Base-by-base conservation (phyloP, 2,888 invertebrate species). In the Apamea crenata region DNA sequence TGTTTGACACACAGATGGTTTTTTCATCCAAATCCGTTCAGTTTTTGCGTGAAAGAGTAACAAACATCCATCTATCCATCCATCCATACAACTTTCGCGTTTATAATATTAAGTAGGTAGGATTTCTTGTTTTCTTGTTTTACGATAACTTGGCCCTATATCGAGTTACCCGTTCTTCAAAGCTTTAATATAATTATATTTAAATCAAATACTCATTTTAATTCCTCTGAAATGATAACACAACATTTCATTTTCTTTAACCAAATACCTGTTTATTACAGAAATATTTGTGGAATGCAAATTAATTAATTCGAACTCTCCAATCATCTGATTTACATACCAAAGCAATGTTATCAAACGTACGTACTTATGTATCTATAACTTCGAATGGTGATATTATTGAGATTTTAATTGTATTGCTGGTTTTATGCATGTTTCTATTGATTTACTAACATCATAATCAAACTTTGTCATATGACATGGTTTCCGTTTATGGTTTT, bases 311-410 rank as follows among this genome's bases (percentile, higher is more conserved):
- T 83, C 82, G 44, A 83, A 81, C 77, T 84, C 85, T 83, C 72
- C 74, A 85, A 89, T 88, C 81, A 82, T 29, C 80, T 85, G 77
- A 85, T 89, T 88, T 85, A 82, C 90, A 89, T 89, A 85, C 83
- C 88, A 69, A 83, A 87, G 88, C 84, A 68, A 77, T 77, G 82
- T 80, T 82, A 86, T 89, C 84, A 65, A 69, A 72, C 63, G 69
- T 78, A 77, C 72, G 71, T 81, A 88, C 71, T 67, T 68, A 73
- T 74, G 32, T 78, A 74, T 73, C 32, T 80, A 75, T 85, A 73
- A 76, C 67, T 84, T 61, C n/a, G 59, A 83, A 71, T 83, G n/a
- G 47, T 5, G 63, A 47, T 72, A 75, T 53, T 81, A 87, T 83
- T 83, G 65, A 47, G 73, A 78, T 81, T 72, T 65, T 70, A 75